Evolutionary conservation across 2,113 vertebrate genomes (phyloP).

Genomic region (Paracanthobrama guichenoti): DNA sequence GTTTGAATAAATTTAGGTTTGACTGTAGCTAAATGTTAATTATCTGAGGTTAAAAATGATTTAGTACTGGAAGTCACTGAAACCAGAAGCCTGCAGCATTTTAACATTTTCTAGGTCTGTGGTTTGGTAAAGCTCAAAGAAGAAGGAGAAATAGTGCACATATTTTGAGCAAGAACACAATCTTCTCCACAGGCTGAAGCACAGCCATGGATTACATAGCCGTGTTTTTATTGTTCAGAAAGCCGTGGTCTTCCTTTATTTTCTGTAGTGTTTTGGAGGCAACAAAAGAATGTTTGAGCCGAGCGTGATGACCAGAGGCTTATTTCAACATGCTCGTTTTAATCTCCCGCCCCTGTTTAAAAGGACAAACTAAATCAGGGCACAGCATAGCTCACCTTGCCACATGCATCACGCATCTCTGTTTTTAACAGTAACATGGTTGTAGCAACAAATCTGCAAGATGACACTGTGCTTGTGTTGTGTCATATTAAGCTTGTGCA

Average conservation of each 20-base stretch:
- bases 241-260: background rate
- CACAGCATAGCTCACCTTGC: background rate
- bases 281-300: background rate
- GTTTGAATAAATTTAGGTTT: no score
- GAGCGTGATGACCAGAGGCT: background rate
- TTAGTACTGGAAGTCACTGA: background rate
- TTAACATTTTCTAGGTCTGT: background rate
- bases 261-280: slow-evolving; percentile 1
- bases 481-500: no score
- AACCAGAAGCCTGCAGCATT: background rate
- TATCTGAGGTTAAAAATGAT: no score
- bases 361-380: background rate
- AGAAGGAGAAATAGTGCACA: slow-evolving; percentile 20
- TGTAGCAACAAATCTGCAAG: no score
- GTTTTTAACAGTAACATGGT: no score
- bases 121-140: no score
- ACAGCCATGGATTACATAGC: background rate
- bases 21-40: no score
- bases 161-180: slow-evolving; percentile 12
- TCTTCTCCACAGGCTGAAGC: slow-evolving; percentile 24
- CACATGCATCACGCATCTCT: background rate
- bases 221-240: background rate
- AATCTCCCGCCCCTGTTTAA: background rate
- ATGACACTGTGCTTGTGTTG: no score
- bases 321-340: background rate